Conservation (phyloP, 2,113 vertebrate genomes). For the Antechinus stuartii region DNA sequence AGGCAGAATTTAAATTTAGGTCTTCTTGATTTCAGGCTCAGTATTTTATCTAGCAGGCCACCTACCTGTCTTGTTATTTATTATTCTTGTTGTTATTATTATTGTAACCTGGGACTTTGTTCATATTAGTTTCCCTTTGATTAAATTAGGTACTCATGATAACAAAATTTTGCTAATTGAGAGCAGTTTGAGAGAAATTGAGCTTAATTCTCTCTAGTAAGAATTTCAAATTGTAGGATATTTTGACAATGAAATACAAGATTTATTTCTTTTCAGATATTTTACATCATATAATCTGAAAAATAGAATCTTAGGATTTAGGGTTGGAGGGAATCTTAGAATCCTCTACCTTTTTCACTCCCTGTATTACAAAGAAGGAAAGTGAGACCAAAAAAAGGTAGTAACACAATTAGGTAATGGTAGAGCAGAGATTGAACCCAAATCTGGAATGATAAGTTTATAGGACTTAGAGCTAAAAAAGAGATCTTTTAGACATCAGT, state of each 20-base stretch:
- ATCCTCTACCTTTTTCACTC: neutral
- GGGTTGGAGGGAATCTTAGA: neutral
- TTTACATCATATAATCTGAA: neutral
- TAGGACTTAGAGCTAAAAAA: neutral
- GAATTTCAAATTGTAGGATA: neutral
- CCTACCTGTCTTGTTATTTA: neutral
- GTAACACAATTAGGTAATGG: neutral
- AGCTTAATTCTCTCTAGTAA: neutral
- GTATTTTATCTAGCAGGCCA: neutral
- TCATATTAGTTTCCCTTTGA: neutral
- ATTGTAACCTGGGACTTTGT: neutral
- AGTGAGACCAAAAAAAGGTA: neutral
- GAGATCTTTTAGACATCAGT: neutral
- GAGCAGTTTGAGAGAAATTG: neutral
- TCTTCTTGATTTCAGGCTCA: neutral
- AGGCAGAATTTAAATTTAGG: neutral
- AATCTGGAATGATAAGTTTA: neutral
- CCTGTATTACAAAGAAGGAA: neutral
- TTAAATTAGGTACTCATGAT: neutral
- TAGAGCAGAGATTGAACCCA: neutral
- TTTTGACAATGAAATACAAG: neutral
- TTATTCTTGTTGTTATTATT: neutral
- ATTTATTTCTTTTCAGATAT: neutral
- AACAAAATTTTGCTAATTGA: neutral
- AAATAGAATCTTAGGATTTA: neutral